phyloP scores from a whole-genome alignment of 2,113 vertebrate genomes.

The Todiramphus chloris region DNA sequence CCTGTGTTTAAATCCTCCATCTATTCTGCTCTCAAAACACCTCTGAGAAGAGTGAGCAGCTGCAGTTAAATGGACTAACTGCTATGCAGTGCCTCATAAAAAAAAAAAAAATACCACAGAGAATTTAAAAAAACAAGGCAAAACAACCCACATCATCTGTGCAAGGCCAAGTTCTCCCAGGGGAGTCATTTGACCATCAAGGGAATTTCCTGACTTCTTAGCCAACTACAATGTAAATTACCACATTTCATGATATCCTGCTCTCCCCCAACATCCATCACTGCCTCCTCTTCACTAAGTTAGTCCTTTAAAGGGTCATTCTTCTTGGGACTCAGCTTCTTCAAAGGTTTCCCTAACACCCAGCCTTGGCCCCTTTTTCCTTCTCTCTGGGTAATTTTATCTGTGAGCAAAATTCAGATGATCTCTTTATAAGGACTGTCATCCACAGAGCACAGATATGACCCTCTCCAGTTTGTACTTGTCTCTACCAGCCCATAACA shows the following conservation, averaged over 20 bases:
- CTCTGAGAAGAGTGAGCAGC: background rate
- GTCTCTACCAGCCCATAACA: background rate
- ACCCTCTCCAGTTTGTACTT: background rate
- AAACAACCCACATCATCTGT: background rate
- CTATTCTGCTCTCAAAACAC: conserved; percentile 1
- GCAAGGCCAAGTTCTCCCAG: background rate
- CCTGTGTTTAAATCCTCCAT: conserved; percentile 57
- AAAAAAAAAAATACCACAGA: background rate
- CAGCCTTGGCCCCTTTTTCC: background rate
- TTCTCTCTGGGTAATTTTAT: background rate
- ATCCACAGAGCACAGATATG: background rate
- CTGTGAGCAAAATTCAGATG: background rate
- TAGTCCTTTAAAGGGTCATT: background rate
- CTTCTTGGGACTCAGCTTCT: background rate
- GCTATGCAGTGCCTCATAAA: background rate
- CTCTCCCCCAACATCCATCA: background rate
- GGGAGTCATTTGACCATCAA: background rate
- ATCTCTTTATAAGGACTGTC: background rate
- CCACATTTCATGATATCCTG: background rate
- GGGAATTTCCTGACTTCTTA: background rate
- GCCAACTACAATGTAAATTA: background rate
- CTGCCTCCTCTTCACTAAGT: background rate
- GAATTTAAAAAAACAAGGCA: background rate
- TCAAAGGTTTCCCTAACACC: background rate
- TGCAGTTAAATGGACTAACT: conserved; percentile 32